phyloP scores from a whole-genome alignment of 30 jellyfish, hydroid and myxozoan genomes.

The Cassiopea xamachana region DNA sequence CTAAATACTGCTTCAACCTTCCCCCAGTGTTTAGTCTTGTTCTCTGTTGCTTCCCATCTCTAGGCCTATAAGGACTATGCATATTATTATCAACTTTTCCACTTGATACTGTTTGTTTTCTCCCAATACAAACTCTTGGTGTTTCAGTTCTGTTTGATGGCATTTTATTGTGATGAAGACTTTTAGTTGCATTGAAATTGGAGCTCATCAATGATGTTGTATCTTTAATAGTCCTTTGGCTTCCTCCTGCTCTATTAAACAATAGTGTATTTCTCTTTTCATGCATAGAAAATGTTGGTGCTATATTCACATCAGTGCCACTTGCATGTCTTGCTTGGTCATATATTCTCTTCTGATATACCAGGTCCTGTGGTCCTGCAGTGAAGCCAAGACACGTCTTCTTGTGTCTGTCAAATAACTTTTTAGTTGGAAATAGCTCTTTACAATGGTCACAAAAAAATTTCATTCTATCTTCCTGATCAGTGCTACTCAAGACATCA shows the following conservation, averaged over 20 bases:
- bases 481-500: background rate
- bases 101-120: background rate
- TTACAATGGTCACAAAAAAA: conserved; percentile 19
- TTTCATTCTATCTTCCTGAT: background rate
- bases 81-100: background rate
- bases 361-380: background rate
- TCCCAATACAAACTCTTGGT: background rate
- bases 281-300: conserved; percentile 40
- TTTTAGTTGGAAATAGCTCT: background rate
- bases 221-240: background rate
- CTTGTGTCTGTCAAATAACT: conserved; percentile 6
- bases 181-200: background rate
- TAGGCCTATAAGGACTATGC: background rate
- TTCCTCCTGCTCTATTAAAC: background rate
- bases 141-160: background rate
- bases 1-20: background rate
- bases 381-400: background rate
- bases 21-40: background rate
- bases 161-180: background rate
- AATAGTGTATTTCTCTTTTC: background rate
- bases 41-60: background rate
- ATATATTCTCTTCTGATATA: too few relatives aligned
- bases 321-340: background rate
- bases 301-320: conserved; percentile 13
- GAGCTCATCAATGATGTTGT: background rate